Evolutionary conservation across 2,797 vertebrate species (phyloP).

Genomic region (Ibycter americanus): DNA sequence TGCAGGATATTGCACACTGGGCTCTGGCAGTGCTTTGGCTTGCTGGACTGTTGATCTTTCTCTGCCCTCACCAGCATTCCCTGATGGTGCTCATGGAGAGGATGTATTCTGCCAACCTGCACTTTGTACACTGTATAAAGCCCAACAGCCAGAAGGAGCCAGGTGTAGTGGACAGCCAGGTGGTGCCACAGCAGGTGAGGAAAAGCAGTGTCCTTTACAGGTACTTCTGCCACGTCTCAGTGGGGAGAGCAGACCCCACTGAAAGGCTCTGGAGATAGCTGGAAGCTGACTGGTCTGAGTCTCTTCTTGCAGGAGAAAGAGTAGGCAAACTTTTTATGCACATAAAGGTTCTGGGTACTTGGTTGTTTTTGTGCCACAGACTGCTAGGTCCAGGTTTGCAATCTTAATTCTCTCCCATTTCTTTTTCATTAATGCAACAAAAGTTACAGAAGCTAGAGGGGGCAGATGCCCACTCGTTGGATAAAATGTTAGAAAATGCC

Average conservation of each 20-base stretch:
- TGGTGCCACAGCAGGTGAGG: conserved; percentile 78
- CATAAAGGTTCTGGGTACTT: background rate
- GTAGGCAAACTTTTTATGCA: background rate
- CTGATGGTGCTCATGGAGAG: conserved; percentile 79
- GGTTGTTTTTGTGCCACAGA: background rate
- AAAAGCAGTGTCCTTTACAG: background rate
- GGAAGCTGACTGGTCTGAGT: background rate
- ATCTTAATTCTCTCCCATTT: background rate
- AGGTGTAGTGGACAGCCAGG: conserved; percentile 65
- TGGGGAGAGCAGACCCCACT: background rate
- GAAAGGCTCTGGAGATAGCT: background rate
- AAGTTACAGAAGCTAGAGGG: background rate
- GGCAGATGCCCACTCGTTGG: background rate
- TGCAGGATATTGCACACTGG: background rate
- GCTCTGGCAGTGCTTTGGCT: background rate
- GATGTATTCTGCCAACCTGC: conserved; percentile 77
- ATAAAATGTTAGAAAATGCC: background rate
- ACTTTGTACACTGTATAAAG: conserved; percentile 82
- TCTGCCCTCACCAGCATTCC: conserved; percentile 70
- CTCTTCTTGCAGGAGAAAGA: background rate
- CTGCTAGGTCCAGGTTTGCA: background rate
- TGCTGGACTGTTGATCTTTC: background rate
- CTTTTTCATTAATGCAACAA: background rate
- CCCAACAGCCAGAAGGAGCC: conserved; percentile 78
- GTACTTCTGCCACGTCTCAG: background rate